Percentiles rank a stretch among this genome's conserved stretches.
These are phyloP conservation scores for Euthynnus affinis DNA, from an alignment of 2,797 vertebrate genomes.

Conservation along the genomic window DNA sequence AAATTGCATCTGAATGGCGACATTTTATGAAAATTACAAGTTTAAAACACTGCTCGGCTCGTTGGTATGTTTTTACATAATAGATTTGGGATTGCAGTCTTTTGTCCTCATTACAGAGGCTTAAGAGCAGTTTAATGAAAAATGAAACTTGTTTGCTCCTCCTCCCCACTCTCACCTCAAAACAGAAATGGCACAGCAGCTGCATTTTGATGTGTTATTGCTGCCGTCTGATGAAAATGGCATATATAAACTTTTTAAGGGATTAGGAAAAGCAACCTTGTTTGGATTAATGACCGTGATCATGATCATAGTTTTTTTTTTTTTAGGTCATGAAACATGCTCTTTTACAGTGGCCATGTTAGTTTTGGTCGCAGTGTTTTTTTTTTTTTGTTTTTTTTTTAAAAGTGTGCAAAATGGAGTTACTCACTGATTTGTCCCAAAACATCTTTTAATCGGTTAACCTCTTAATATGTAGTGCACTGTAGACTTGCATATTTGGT, in stretches of 20 bases:
- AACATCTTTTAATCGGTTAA: background rate
- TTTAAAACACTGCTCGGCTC: slow-evolving; percentile 28
- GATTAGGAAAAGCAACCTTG: slow-evolving; percentile 59
- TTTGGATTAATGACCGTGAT: slow-evolving; percentile 44
- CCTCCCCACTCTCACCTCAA: slow-evolving; percentile 20
- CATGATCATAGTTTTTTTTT: slow-evolving; percentile 41
- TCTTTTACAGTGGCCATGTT: slow-evolving; percentile 28
- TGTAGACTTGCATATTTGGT: background rate
- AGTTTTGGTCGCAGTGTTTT: background rate
- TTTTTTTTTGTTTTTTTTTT: background rate
- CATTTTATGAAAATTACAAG: slow-evolving; percentile 13
- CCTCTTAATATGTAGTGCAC: background rate
- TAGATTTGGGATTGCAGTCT: slow-evolving; percentile 43
- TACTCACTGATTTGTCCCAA: background rate
- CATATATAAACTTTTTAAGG: slow-evolving; percentile 61
- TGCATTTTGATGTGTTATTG: slow-evolving; percentile 50
- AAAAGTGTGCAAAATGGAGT: slow-evolving; percentile 35
- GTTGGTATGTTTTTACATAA: slow-evolving; percentile 55
- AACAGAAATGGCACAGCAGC: slow-evolving; percentile 67
- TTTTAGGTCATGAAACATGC: slow-evolving; percentile 11
- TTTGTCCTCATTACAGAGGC: slow-evolving; percentile 67
- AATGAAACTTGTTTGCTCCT: slow-evolving; percentile 35
- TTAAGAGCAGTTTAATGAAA: slow-evolving; percentile 72
- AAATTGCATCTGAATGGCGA: background rate
- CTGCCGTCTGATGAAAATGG: slow-evolving; percentile 43